Base-by-base conservation (phyloP, 1,140 invertebrate genomes). In the Lasioglossum albipes region DNA sequence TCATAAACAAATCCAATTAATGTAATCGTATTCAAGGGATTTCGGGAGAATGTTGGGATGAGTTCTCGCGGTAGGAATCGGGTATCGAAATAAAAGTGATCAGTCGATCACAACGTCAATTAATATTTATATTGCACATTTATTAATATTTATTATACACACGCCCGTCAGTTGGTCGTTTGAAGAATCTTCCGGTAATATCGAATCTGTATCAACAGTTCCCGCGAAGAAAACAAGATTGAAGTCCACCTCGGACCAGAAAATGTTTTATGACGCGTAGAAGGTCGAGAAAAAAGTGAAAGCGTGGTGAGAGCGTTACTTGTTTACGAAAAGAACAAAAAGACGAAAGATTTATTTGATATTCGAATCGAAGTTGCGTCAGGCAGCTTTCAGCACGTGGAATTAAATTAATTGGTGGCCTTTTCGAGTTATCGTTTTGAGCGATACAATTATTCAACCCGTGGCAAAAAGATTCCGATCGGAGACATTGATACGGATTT, bases 1-100 rank as follows among this genome's bases (percentile, higher is more conserved):
- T 94, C 7, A 85, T 89, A 7, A 93, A 94, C 68, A 93, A 93
- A 59, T 62, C 71, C 66, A 89, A 93, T 27, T 93, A 88, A 73
- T 20, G 36, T 3, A 18, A 65, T 65, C 31, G n/a, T n/a, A n/a
- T 9, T 1, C 5, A n/a, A 2, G 72, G 31, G 13, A 10, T 62
- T 74, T 0, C 27, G 12, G 22, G 12, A 49, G 20, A 36, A 74
- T 20, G 13, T 49, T 49, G 45, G 13, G 0, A 12, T 2, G 9
- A 49, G 45, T 49, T 49, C 45, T 49, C 36, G 36, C 13, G 7
- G 45, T 49, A 49, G 45, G 13, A 0, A 10, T 9, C 9, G 45
- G 5, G 45, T 22, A 54, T 42, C 49, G 45, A 64, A 64, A 74
- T 64, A 79, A n/a, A 16, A 41, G 5, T 54, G 70, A 79, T 86